phyloP scores from a whole-genome alignment of 1,140 invertebrate genomes.

The Acyrthosiphon pisum region DNA sequence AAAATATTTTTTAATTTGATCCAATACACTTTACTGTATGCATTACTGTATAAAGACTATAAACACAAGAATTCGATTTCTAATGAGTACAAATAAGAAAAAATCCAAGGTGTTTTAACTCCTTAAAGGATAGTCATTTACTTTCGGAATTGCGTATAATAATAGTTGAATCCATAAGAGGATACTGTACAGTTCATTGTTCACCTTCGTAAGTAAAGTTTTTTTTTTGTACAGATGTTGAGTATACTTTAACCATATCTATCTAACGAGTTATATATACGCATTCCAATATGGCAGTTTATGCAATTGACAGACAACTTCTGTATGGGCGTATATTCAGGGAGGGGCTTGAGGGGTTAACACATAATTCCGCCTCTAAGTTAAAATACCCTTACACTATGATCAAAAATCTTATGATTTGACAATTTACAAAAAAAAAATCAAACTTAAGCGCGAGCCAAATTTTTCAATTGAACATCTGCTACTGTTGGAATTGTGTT shows the following conservation, averaged over 20 bases:
- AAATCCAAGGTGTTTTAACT: constrained; percentile 43
- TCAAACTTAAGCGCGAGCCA: constrained; percentile 3
- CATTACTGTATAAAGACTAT: too few relatives aligned
- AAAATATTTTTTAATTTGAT: neutral
- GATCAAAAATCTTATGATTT: constrained; percentile 4
- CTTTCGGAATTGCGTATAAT: constrained; percentile 37
- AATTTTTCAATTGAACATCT: constrained; percentile 46
- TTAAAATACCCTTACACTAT: neutral
- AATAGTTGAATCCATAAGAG: constrained; percentile 46
- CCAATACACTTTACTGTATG: neutral
- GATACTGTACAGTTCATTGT: constrained; percentile 39
- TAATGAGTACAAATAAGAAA: neutral
- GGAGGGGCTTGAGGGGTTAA: neutral
- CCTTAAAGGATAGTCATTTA: constrained; percentile 43
- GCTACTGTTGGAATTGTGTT: constrained; percentile 28
- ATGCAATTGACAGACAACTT: constrained; percentile 42
- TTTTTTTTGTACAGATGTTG: constrained; percentile 26
- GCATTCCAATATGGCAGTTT: constrained; percentile 50
- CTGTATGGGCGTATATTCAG: constrained; percentile 24
- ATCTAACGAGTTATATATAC: constrained; percentile 46
- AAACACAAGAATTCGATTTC: neutral
- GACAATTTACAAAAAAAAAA: neutral
- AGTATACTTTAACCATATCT: constrained; percentile 41
- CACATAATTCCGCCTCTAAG: neutral
- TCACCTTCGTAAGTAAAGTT: constrained; percentile 30